phyloP scores from a whole-genome alignment of 2,888 invertebrate genomes.

The Parnassius glacialis region DNA sequence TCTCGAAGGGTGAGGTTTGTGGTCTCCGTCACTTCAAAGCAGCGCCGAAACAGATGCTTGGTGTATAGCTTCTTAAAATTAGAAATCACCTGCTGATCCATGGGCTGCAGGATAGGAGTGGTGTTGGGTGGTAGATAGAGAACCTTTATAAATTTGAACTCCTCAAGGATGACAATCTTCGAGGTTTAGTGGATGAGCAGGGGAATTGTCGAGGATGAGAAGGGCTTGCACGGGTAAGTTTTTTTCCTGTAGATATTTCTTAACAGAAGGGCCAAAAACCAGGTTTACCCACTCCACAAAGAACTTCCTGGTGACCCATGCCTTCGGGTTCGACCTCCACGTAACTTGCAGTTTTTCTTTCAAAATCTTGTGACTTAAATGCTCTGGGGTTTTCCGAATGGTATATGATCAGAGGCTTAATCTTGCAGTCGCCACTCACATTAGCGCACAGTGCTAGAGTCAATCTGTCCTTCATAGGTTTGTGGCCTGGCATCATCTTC shows the following conservation, averaged over 20 bases:
- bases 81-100: conserved; percentile 40
- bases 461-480: conserved; percentile 35
- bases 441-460: conserved; percentile 36
- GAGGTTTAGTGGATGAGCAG: conserved; percentile 3
- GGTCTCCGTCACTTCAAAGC: conserved; percentile 37
- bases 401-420: conserved; percentile 36
- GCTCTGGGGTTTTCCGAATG: conserved; percentile 25
- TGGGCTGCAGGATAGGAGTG: conserved; percentile 41
- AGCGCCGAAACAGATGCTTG: conserved; percentile 36
- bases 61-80: conserved; percentile 47
- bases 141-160: conserved; percentile 31
- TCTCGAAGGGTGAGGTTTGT: conserved; percentile 34
- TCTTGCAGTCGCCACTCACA: conserved; percentile 34
- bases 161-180: conserved; percentile 30
- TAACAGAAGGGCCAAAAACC: conserved; percentile 37
- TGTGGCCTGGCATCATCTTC: conserved; percentile 33
- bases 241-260: conserved; percentile 38
- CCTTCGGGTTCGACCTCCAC: conserved; percentile 12
- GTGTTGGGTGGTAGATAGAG: conserved; percentile 35
- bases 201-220: conserved; percentile 34
- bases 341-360: conserved; percentile 7
- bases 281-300: conserved; percentile 20
- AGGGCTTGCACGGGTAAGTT: conserved; percentile 38
- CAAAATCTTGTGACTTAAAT: conserved; percentile 17
- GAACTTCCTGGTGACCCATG: conserved; percentile 13